phyloP scores from a whole-genome alignment of 2,888 invertebrate species.

The Mesoligia furuncula region DNA sequence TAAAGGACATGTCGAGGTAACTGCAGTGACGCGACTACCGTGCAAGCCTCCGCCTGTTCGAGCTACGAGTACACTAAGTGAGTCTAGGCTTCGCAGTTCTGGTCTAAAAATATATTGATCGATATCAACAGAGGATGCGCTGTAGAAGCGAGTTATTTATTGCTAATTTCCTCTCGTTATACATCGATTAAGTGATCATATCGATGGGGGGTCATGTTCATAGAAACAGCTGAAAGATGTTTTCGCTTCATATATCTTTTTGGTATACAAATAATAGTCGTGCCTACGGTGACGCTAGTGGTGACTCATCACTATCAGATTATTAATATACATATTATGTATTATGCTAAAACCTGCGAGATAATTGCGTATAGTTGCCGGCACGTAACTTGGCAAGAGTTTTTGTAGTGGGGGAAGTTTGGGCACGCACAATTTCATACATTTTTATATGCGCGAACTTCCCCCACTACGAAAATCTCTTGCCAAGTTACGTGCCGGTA shows the following conservation, averaged over 20 bases:
- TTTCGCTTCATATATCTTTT: neutral
- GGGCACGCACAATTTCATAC: too few species aligned
- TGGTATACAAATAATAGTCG: neutral
- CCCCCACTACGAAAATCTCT: too few species aligned
- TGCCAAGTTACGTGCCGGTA: too few species aligned
- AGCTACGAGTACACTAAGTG: neutral
- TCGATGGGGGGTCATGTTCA: neutral
- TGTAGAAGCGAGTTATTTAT: constrained; percentile 18
- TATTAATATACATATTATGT: neutral
- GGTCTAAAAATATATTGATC: constrained; percentile 32
- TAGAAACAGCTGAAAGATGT: neutral
- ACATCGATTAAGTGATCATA: constrained; percentile 13
- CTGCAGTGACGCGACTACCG: constrained; percentile 13
- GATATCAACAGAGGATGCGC: constrained; percentile 43
- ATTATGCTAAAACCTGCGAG: neutral
- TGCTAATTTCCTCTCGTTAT: constrained; percentile 1
- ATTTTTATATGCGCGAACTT: too few species aligned
- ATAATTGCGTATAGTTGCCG: too few species aligned
- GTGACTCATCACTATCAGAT: neutral
- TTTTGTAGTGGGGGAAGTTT: too few species aligned
- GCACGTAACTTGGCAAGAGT: too few species aligned
- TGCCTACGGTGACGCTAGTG: neutral
- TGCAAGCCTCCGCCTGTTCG: neutral
- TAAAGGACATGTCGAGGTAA: neutral
- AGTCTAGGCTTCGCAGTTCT: constrained; percentile 4